These are phyloP conservation scores for Arctocebus calabarensis DNA, from an alignment of 2,797 vertebrate genomes.

Conservation along the genomic window DNA sequence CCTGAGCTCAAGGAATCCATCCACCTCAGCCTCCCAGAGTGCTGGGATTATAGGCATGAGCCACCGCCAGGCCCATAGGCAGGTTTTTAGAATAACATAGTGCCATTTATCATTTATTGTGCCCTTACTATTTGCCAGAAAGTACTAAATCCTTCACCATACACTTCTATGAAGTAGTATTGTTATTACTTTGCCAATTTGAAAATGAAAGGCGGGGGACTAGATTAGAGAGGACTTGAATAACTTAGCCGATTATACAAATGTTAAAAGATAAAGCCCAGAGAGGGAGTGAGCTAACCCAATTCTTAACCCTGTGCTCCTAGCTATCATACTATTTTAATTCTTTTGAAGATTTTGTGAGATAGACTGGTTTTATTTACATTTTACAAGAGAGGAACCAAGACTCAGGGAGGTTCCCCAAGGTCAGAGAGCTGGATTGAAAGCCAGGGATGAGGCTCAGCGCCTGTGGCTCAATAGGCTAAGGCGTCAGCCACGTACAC, in stretches of 20 bases:
- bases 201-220: neutral
- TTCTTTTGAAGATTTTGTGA: neutral
- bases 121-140: neutral
- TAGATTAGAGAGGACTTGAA: neutral
- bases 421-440: neutral
- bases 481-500: too few species aligned
- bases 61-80: neutral
- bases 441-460: neutral
- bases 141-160: neutral
- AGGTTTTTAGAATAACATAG: neutral
- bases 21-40: too few species aligned
- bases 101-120: neutral
- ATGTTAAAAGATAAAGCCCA: neutral
- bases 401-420: neutral
- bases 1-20: too few species aligned
- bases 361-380: neutral
- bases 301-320: neutral
- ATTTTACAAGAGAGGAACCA: neutral
- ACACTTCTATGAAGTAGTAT: neutral
- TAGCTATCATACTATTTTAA: neutral
- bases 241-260: neutral
- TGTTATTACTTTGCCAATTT: neutral
- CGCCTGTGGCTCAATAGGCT: too few species aligned
- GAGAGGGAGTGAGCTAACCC: rapidly evolving
- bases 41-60: too few species aligned